Evolutionary conservation across 2,888 invertebrate species (phyloP), one percentile per base, ranked within the genome.

Genomic region (Perdita meconis): DNA sequence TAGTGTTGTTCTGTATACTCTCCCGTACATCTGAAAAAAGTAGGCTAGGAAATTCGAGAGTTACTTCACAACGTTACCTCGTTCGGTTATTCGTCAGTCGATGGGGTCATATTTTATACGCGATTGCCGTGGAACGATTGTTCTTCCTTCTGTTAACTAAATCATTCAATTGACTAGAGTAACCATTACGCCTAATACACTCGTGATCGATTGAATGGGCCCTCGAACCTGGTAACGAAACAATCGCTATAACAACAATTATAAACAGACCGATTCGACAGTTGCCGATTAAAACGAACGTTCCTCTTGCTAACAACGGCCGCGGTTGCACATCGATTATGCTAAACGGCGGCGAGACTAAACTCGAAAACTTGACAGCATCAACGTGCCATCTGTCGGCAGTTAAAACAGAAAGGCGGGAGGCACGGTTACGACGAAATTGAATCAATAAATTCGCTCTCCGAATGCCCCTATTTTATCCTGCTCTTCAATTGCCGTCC

Each of bases 391-490:
- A 85, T 84, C 72, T 83, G 77, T 77, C 69, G 76, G 76, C 76
- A 75, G 84, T 83, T 83, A 81, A 84, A 83, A 67, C 53, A 51
- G 65, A 55, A 51, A 72, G 69, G 51, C 13, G 63, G 67, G 24
- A 5, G 24, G 64, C 61, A 57, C 68, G 65, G 60, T 71, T 76
- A 80, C 76, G 75, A 42, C 53, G 73, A 85, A 85, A 84, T 84
- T 85, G 78, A 84, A 84, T 84, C 84, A 80, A 85, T 84, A 84
- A 84, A 84, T 85, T 85, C 84, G 80, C 66, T 66, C 75, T 55
- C 60, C 70, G 57, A 71, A 80, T 75, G 74, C 55, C 65, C 69
- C 82, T 80, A 57, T 84, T 84, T 85, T 75, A 75, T 80, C 66
- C 53, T 70, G 63, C 82, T 78, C 82, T 78, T 80, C 82, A 82